Conservation (phyloP, 2,888 invertebrate species). For the Latrodectus hesperus region DNA sequence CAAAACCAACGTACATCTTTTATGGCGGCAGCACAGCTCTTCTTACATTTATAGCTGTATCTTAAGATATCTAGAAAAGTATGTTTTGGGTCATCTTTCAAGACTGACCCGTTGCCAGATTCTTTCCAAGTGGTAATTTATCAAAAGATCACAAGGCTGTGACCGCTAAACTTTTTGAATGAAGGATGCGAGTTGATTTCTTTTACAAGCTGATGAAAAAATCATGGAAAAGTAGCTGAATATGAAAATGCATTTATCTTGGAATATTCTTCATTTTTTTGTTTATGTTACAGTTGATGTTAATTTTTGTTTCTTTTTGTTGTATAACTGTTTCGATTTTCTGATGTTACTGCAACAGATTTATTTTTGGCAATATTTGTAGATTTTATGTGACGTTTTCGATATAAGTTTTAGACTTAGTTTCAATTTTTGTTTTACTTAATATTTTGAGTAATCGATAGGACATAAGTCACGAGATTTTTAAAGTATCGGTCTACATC, state of each 20-base stretch:
- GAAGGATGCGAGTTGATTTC: background rate
- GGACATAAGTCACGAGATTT: no score
- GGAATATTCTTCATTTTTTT: no score
- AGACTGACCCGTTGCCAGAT: conserved; percentile 54
- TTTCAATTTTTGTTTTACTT: no score
- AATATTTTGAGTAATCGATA: no score
- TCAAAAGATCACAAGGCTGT: conserved; percentile 58
- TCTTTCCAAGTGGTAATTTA: conserved; percentile 38
- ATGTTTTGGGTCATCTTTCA: conserved; percentile 62
- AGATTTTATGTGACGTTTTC: no score
- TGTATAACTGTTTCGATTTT: no score
- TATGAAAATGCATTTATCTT: background rate
- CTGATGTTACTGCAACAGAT: no score
- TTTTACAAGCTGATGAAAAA: conserved; percentile 3
- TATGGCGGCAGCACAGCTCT: conserved; percentile 14
- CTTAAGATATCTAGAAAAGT: conserved; percentile 47
- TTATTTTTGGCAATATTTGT: no score
- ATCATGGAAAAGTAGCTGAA: background rate
- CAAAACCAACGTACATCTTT: conserved; percentile 43
- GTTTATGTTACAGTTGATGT: no score
- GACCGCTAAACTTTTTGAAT: conserved; percentile 42
- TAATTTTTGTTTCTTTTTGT: no score
- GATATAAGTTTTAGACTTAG: no score
- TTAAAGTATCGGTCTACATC: no score
- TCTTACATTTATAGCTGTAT: conserved; percentile 52